Percentiles rank a stretch among this genome's conserved stretches.
phyloP scores from a whole-genome alignment of 2,888 invertebrate genomes.

The Pyrrhosoma nymphula region DNA sequence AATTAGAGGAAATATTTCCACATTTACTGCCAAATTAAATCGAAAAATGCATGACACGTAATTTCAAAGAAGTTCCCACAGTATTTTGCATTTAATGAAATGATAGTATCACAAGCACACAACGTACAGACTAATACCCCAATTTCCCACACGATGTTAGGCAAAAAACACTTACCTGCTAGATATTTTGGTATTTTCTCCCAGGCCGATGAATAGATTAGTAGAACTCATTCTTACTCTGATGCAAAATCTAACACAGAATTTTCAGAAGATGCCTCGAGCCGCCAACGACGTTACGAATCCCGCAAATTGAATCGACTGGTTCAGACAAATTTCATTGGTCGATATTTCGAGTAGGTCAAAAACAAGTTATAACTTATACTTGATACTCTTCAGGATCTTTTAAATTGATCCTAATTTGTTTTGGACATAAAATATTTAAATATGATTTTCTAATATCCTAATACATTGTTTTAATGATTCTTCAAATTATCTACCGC shows the following conservation, averaged over 20 bases:
- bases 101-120: background rate
- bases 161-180: conserved; percentile 81
- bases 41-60: too few species aligned
- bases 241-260: conserved; percentile 9
- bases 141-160: background rate
- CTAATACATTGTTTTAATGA: background rate
- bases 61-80: too few species aligned
- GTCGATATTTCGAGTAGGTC: conserved; percentile 39
- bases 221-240: conserved; percentile 82
- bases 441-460: background rate
- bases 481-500: background rate
- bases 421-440: background rate
- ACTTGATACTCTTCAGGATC: background rate
- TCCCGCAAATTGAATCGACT: conserved; percentile 67
- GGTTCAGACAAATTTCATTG: conserved; percentile 49
- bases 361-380: background rate
- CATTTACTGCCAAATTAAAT: too few species aligned
- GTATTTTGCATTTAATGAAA: too few species aligned
- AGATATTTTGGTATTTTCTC: conserved; percentile 82
- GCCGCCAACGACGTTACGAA: conserved; percentile 59
- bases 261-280: background rate
- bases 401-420: background rate
- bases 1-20: too few species aligned
- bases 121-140: background rate
- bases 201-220: conserved; percentile 81